Evolutionary conservation across 2,888 invertebrate genomes (phyloP), one percentile per base, ranked within the genome.

Genomic region (Anodontia alba): DNA sequence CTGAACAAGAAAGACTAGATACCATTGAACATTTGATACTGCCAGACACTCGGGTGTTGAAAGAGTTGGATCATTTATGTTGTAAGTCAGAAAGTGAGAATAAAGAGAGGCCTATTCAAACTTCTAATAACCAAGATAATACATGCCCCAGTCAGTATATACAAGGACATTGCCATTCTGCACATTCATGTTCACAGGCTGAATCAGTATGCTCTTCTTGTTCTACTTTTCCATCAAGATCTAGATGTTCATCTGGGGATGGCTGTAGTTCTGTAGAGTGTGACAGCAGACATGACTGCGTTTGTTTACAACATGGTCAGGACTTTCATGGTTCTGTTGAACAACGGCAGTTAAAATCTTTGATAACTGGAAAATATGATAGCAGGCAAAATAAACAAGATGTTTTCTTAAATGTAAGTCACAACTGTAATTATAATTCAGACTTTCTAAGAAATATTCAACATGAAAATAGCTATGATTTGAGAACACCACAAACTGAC

Each of bases 181-280:
- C n/a, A n/a, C n/a, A n/a, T n/a, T 57, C 57, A 23, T 5, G 29
- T 17, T 71, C 76, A 43, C 42, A 74, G 42, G 49, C 69, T 1
- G 20, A 70, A 5, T 81, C 80, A 5, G 38, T 74, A 10, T 82
- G 78, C 15, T 70, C 57, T 31, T 73, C 67, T 38, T 69, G 73
- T 26, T 69, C 29, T 17, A 51, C 42, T 66, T 68, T 69, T 7
- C 77, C 49, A 33, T 46, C 57, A 73, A 83, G 62, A 31, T 76
- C 73, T 0, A 42, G 73, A 29, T 74, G 73, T 54, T 81, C 80
- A 12, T 20, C 49, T 7, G 76, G 80, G 57, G 80, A 77, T 70
- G 80, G 76, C 54, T 77, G 80, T 70, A 78, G 74, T 26, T 74
- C 70, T 31, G 57, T 57, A 17, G 57, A 57, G 29, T 57, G 57